Conservation (phyloP, 2,888 invertebrate genomes). For the Heliconius hortense region DNA sequence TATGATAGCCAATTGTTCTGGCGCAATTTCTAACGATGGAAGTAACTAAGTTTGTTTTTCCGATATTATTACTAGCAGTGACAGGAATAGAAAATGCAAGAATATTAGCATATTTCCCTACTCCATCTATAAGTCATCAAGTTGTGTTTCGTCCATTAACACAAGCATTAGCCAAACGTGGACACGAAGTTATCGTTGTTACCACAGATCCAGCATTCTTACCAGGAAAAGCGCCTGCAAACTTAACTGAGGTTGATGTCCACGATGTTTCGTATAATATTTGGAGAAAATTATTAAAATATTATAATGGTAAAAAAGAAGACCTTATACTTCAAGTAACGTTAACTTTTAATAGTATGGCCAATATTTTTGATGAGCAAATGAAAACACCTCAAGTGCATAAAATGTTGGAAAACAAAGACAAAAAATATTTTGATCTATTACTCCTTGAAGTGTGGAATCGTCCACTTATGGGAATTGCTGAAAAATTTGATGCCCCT, state of each 20-base stretch:
- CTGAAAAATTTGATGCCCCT: conserved; percentile 44
- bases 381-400: conserved; percentile 36
- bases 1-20: neutral
- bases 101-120: conserved; percentile 51
- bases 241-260: conserved; percentile 59
- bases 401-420: conserved; percentile 38
- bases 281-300: conserved; percentile 31
- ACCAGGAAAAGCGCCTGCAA: conserved; percentile 44
- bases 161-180: conserved; percentile 55
- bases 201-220: conserved; percentile 55
- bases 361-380: conserved; percentile 35
- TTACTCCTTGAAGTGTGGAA: conserved; percentile 45
- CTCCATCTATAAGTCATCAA: conserved; percentile 58
- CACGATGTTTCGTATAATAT: conserved; percentile 49
- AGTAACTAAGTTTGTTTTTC: neutral
- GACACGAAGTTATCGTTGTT: conserved; percentile 60
- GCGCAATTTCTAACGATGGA: neutral
- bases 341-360: conserved; percentile 32
- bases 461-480: conserved; percentile 35
- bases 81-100: conserved; percentile 41
- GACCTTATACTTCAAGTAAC: conserved; percentile 22
- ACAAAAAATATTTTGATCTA: conserved; percentile 40
- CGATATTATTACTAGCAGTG: conserved; percentile 6
- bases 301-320: conserved; percentile 22
- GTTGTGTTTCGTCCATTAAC: conserved; percentile 55